Evolutionary conservation across 2,888 invertebrate species (phyloP).

Genomic region (Siphlonurus alternatus): DNA sequence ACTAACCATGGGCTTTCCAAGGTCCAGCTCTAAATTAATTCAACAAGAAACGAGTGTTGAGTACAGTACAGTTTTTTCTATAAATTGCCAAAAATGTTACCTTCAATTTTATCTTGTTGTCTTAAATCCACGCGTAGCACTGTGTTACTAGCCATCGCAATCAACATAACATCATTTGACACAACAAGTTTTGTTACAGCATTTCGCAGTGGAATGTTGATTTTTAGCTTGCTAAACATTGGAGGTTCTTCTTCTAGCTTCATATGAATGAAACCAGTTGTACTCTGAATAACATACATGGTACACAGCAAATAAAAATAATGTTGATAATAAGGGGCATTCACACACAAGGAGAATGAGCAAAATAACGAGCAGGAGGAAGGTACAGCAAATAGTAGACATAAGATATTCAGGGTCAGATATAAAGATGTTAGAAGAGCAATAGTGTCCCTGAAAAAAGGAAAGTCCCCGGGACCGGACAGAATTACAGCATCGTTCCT

Average conservation of each 20-base stretch:
- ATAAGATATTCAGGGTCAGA: too few species aligned
- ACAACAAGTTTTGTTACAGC: slow-evolving; percentile 65
- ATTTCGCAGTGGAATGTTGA: slow-evolving; percentile 61
- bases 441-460: too few species aligned
- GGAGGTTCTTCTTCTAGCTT: slow-evolving; percentile 55
- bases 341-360: too few species aligned
- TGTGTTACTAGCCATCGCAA: slow-evolving; percentile 68
- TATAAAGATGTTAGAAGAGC: too few species aligned
- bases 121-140: slow-evolving; percentile 67
- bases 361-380: too few species aligned
- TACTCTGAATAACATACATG: slow-evolving; percentile 25
- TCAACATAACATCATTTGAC: slow-evolving; percentile 63
- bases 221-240: slow-evolving; percentile 72
- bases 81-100: slow-evolving; percentile 27
- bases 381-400: too few species aligned
- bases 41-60: slow-evolving; percentile 7
- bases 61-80: neutral
- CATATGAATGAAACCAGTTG: slow-evolving; percentile 38
- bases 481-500: too few species aligned
- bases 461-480: too few species aligned
- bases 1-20: slow-evolving; percentile 42
- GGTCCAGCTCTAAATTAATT: slow-evolving; percentile 52
- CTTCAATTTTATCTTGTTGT: slow-evolving; percentile 59
- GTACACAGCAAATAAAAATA: too few species aligned
- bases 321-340: too few species aligned